Base-by-base conservation (phyloP, 2,797 vertebrate genomes). In the Tarsius wallacei region DNA sequence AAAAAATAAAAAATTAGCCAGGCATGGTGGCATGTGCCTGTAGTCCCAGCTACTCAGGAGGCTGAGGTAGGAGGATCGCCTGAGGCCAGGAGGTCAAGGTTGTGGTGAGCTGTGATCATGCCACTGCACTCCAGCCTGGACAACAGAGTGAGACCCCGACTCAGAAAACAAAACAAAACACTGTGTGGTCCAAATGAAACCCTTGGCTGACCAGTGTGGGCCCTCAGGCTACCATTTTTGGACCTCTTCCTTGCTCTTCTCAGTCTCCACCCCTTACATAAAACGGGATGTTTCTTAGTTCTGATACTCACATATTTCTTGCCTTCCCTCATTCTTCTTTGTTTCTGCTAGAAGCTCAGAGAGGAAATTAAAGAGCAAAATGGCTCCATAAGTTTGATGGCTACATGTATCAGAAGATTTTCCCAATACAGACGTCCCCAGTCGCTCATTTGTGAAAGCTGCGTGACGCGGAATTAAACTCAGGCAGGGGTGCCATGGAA, bases 281-380 rank as follows among this genome's bases (percentile, higher is more conserved):
- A 15, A 28, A 26, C 0, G 0, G 24, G 15, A 1, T 64, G 36
- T 1, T n/a, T 91, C 68, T 61, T 61, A 47, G 7, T 86, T 78
- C 87, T 36, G 21, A 64, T 42, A 82, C 9, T 0, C 0, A 13
- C 17, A 0, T 42, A 1, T 85, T 36, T 66, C 64, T 51, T 87
- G 26, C 47, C 66, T 42, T 24, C 21, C 49, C n/a, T 74, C 87
- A 36, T n/a, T 57, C 55, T 36, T 5, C 1, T 33, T 91, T 16
- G 5, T 31, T 82, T 95, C 84, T n/a, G 2, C 1, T 66, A 87
- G 31, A 90, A 70, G 71, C 24, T 22, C 6, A 53, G n/a, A 28
- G 68, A 13, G 31, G 87, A 83, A 95, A 84, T 78, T 87, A 0
- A 74, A 53, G 86, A 47, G 88, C 42, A 71, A 85, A 74, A 78